Base-by-base conservation (phyloP, 2,888 invertebrate genomes). In the Piscicola geometra region DNA sequence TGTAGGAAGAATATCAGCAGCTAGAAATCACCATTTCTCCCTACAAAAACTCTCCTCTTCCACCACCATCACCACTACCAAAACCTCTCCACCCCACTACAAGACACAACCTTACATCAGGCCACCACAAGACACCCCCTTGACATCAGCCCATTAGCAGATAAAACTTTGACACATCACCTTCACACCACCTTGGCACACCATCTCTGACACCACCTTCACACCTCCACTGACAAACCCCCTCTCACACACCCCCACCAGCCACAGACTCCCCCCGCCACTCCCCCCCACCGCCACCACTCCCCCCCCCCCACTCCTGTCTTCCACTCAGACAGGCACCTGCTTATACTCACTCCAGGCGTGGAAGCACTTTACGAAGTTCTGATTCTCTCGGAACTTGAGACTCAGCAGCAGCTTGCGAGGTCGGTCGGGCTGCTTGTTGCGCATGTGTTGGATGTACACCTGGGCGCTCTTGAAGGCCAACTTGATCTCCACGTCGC, bases 291-390 rank as follows among this genome's bases (percentile, higher is more conserved):
- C 15, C n/a, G 25, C 47, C 0, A 25, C 41, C 28, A 36, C 35
- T 18, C 25, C n/a, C 0, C 47, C 41, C 21, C 41, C n/a, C 12
- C 28, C 33, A n/a, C 30, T 35, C 25, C n/a, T n/a, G 15, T 30
- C 35, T 25, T n/a, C 50, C 50, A 15, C 69, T 64, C 64, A 79
- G 36, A 77, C 64, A 1, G 76, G 80, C 0, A 77, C 76, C 75
- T 80, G 79, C 35, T 67, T 83, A 78, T 84, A 82, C 69, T 81
- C 82, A 78, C 94, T 92, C 99, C 99, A 99, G 76, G 96, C 99
- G 85, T 99, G 99, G 89, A 99, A 99, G 87, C 99, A 98, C 87
- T 95, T 95, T 78, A 92, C 92, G 87, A 99, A 99, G 82, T 94
- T 89, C 81, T 90, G 90, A 21, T 95, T 93, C 87, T 99, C 99